A percentile compares a stretch with the other conserved stretches of the same genome.
These are phyloP conservation scores for Agonopterix alstromeriana DNA, from an alignment of 2,888 invertebrate species.

Conservation along the genomic window DNA sequence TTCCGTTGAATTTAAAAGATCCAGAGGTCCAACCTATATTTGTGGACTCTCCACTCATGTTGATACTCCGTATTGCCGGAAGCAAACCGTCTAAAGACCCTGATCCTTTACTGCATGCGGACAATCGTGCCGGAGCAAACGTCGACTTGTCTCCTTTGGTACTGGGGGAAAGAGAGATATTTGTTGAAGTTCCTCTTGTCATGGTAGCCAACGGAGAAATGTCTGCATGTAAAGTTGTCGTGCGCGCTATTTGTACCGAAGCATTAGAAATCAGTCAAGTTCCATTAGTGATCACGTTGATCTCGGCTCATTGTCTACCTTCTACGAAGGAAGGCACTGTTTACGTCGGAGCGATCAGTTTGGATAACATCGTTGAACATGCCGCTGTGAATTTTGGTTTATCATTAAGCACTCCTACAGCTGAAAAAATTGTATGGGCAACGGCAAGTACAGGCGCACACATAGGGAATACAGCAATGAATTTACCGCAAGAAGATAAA, in stretches of 20 bases:
- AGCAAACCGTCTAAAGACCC: conserved; percentile 42
- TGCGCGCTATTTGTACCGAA: conserved; percentile 23
- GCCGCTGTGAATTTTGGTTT: conserved; percentile 42
- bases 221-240: conserved; percentile 34
- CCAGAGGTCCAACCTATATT: conserved; percentile 24
- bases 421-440: conserved; percentile 50
- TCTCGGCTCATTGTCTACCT: conserved; percentile 60
- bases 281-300: conserved; percentile 48
- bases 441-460: conserved; percentile 37
- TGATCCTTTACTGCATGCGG: conserved; percentile 44
- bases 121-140: conserved; percentile 54
- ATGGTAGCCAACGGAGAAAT: conserved; percentile 32
- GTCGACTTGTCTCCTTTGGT: conserved; percentile 56
- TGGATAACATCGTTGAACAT: conserved; percentile 35
- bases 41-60: conserved; percentile 46
- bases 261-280: conserved; percentile 21
- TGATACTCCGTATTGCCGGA: conserved; percentile 38
- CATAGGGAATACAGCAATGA: conserved; percentile 38
- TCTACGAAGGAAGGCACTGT: conserved; percentile 47
- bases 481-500: conserved; percentile 40
- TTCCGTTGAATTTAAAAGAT: conserved; percentile 43
- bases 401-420: conserved; percentile 36
- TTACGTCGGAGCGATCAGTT: conserved; percentile 46
- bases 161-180: conserved; percentile 46
- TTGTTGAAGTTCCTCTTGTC: conserved; percentile 30